phyloP scores from a whole-genome alignment of 2,888 invertebrate genomes.

The Sphaerophoria taeniata region DNA sequence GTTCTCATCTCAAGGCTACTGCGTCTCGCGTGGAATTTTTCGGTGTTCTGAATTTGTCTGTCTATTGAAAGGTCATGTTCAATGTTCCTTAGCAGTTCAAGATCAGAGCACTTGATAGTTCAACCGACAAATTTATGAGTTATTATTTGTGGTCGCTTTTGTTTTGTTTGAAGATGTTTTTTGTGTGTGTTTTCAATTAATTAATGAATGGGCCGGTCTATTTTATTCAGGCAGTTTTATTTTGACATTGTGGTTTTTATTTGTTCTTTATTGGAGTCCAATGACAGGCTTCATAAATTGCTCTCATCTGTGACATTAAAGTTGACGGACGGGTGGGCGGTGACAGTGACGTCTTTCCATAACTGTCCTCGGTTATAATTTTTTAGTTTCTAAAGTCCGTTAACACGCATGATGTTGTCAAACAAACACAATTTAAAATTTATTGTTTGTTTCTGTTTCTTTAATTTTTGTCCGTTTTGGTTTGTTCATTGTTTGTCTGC shows the following conservation, averaged over 20 bases:
- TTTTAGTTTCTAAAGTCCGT: constrained; percentile 1
- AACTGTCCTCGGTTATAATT: constrained; percentile 14
- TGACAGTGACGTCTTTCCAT: constrained; percentile 44
- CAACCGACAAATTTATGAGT: constrained; percentile 16
- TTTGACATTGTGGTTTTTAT: constrained; percentile 19
- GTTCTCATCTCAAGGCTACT: background rate
- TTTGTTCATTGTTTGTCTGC: too few species aligned
- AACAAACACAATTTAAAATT: background rate
- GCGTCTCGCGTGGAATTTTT: constrained; percentile 3
- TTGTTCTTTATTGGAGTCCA: constrained; percentile 41
- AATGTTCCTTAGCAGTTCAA: constrained; percentile 16
- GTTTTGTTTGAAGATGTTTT: constrained; percentile 15
- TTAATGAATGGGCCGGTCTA: constrained; percentile 22
- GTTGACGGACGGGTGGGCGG: constrained; percentile 17
- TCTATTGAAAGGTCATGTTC: constrained; percentile 4
- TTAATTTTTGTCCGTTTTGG: too few species aligned
- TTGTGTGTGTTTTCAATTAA: constrained; percentile 3
- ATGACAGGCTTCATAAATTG: constrained; percentile 46
- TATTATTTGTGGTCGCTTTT: constrained; percentile 13
- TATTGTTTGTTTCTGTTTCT: too few species aligned
- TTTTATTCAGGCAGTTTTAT: constrained; percentile 12
- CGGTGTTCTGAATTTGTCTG: background rate
- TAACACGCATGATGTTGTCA: constrained; percentile 5
- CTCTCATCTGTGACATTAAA: constrained; percentile 33
- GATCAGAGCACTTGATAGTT: constrained; percentile 36